phyloP scores from a whole-genome alignment of 2,113 vertebrate genomes.

The Chaetura pelagica region DNA sequence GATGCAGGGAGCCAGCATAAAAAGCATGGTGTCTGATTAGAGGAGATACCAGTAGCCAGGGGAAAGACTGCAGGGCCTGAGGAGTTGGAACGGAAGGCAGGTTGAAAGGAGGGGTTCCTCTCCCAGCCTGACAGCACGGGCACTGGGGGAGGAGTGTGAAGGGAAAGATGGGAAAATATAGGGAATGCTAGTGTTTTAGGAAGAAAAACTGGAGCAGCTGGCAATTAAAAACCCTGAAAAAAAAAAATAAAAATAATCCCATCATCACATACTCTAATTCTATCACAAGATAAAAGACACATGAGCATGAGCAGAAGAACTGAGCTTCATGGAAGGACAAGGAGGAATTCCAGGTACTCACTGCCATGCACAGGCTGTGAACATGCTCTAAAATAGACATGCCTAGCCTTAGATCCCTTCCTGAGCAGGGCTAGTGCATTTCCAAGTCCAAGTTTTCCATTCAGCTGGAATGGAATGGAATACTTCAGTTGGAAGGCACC shows the following conservation, averaged over 20 bases:
- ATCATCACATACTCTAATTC: not conserved
- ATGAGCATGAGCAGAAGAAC: not conserved
- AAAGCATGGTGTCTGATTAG: slow-evolving; percentile 52
- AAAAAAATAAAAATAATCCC: not conserved
- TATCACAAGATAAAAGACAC: not conserved
- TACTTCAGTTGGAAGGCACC: not conserved
- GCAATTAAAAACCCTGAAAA: not conserved
- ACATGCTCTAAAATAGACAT: not conserved
- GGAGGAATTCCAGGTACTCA: not conserved
- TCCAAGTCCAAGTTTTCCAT: not conserved
- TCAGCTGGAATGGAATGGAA: not conserved
- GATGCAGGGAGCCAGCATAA: slow-evolving; percentile 49
- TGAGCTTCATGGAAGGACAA: not conserved
- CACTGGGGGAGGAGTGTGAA: not conserved
- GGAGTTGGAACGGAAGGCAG: slow-evolving; percentile 50
- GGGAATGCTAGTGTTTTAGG: not conserved
- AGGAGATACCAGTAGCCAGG: slow-evolving; percentile 40
- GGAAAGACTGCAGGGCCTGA: slow-evolving; percentile 33
- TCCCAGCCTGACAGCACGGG: not conserved
- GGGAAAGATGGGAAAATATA: not conserved
- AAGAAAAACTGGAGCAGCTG: not conserved
- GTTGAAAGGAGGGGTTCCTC: slow-evolving; percentile 40
- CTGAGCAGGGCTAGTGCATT: not conserved
- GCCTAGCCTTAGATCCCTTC: not conserved
- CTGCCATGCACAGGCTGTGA: not conserved